Evolutionary conservation across 2,797 vertebrate genomes (phyloP).

Genomic region (Furcifer pardalis): DNA sequence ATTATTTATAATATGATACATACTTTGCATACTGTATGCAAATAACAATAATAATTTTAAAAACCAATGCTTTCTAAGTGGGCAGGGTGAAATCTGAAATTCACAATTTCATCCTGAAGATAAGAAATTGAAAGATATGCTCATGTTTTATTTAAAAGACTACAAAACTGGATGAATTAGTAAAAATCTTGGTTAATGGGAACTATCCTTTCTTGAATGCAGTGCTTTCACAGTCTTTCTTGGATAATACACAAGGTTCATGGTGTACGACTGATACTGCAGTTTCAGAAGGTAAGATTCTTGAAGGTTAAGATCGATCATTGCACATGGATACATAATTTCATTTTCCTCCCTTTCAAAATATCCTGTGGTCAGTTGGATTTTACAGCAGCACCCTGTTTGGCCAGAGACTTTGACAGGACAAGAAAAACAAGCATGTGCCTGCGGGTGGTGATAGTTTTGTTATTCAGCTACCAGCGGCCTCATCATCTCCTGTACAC

Average conservation of each 20-base stretch:
- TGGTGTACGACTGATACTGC: background rate
- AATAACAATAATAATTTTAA: too few species aligned
- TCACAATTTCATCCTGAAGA: background rate
- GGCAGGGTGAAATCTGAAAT: background rate
- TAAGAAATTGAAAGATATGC: background rate
- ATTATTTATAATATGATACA: background rate
- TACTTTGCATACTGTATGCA: background rate
- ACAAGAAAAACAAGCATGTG: background rate
- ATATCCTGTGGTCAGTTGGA: background rate
- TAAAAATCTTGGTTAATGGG: too few species aligned
- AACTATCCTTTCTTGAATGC: background rate
- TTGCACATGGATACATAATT: background rate
- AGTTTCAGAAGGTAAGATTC: background rate
- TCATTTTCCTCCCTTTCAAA: background rate
- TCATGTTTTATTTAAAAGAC: background rate
- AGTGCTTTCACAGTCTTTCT: background rate
- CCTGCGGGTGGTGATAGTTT: background rate
- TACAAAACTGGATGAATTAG: background rate
- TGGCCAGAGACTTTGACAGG: background rate
- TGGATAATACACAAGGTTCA: background rate
- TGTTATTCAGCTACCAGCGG: background rate
- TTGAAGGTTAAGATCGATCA: background rate
- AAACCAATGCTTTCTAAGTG: background rate
- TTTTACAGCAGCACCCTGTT: background rate
- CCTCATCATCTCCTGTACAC: constrained; percentile 14